Base-by-base conservation (phyloP, 2,797 vertebrate genomes). In the Sebastes hubbsi region DNA sequence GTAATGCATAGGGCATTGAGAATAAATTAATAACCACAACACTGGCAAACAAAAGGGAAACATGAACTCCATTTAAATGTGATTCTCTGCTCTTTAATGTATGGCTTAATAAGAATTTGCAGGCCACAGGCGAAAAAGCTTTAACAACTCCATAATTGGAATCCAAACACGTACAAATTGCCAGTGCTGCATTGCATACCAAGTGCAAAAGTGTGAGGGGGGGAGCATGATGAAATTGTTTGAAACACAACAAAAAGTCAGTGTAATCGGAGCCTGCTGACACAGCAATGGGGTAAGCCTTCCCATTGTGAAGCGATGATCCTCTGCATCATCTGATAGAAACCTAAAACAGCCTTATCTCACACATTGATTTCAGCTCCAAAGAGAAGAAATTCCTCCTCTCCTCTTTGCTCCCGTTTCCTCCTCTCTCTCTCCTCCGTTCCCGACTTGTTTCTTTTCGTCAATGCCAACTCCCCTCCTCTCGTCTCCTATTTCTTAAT, bases 131-230 rank as follows among this genome's bases (percentile, higher is more conserved):
- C 93, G 18, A 92, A 92, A 91, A 82, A 86, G 92, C 92, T 95
- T 93, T 93, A 95, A 94, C 94, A 94, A 94, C 93, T 94, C 91
- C 91, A 94, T 96, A 95, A 96, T 95, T 95, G 95, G 93, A 96
- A 96, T 93, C 94, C 94, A 95, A 95, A 95, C 95, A 95, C 93
- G 92, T 95, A 94, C 94, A 96, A 95, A 95, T 95, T 95, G 94
- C 94, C 84, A 85, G 89, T 84, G 83, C 88, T 92, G 92, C 91
- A 87, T 91, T 93, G 95, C 95, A 95, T 95, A 95, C 93, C 88
- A 93, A 95, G 87, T 92, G 77, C 61, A 82, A 85, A 88, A 90
- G 86, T 90, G 89, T 83, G 84, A 18, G 77, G 25, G 75, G 81
- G 74, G 87, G 83, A 46, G 91, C 78, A 95, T 96, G 95, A 96